Percentiles rank a stretch among this genome's conserved stretches.
phyloP scores from a whole-genome alignment of 2,888 invertebrate genomes.

The Timandra comae region DNA sequence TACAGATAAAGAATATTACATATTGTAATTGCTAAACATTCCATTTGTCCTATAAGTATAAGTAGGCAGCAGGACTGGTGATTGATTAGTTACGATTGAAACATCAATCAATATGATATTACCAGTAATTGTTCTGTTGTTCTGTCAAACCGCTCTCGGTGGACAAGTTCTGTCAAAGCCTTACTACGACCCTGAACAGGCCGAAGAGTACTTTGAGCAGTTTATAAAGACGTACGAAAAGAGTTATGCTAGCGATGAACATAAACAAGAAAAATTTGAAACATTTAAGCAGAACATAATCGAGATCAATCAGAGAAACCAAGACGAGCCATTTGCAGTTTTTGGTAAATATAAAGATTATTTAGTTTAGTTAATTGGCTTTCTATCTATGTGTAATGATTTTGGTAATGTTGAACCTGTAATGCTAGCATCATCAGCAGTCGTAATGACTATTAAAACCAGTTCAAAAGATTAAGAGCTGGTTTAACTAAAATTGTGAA shows the following conservation, averaged over 20 bases:
- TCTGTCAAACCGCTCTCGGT: not conserved
- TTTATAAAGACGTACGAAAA: conserved; percentile 1
- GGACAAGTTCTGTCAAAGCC: not conserved
- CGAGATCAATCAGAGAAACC: not conserved
- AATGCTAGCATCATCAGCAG: too few relatives aligned
- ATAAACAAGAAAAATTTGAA: not conserved
- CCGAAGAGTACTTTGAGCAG: conserved; percentile 1
- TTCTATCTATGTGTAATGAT: too few relatives aligned
- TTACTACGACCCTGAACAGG: conserved; percentile 1
- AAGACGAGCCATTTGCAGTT: not conserved
- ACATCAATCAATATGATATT: too few relatives aligned
- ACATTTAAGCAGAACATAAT: not conserved
- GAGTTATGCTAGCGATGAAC: not conserved
- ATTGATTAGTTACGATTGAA: too few relatives aligned
- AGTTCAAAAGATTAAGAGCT: too few relatives aligned
- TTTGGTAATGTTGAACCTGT: too few relatives aligned
- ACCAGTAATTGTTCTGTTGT: not conserved
- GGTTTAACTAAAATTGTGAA: too few relatives aligned
- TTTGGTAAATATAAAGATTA: not conserved
- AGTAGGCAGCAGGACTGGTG: too few relatives aligned
- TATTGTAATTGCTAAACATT: too few relatives aligned
- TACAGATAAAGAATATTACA: too few relatives aligned
- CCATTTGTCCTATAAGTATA: too few relatives aligned
- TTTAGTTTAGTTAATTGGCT: not conserved
- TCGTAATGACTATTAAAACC: too few relatives aligned